A percentile compares a stretch with the other conserved stretches of the same genome.
phyloP scores from a whole-genome alignment of 2,113 vertebrate species.

The Dromaius novaehollandiae region DNA sequence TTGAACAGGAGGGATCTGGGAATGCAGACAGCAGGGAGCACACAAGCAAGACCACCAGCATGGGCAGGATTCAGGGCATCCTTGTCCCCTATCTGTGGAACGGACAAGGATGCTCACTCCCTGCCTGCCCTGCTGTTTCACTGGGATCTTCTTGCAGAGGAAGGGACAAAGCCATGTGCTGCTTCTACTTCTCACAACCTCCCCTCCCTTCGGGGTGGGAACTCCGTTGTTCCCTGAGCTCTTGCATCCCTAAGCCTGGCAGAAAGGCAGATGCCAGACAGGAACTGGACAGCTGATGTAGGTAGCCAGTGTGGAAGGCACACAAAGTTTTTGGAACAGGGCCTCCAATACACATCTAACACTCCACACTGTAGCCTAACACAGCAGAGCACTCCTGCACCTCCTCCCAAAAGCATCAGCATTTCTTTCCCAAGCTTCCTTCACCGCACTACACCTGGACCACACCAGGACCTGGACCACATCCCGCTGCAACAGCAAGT shows the following conservation, averaged over 20 bases:
- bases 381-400: not conserved
- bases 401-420: not conserved
- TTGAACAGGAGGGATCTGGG: not conserved
- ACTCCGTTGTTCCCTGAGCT: not conserved
- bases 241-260: not conserved
- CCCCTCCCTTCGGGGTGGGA: not conserved
- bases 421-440: not conserved
- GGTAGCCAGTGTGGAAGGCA: not conserved
- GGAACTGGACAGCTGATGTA: not conserved
- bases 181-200: not conserved
- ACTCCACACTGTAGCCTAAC: not conserved
- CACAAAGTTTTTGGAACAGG: not conserved
- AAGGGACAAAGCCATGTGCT: not conserved
- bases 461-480: not conserved
- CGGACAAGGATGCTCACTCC: not conserved
- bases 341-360: not conserved
- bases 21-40: not conserved
- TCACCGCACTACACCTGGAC: not conserved
- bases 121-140: not conserved
- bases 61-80: not conserved
- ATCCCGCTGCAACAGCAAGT: not conserved
- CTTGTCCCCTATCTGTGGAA: not conserved
- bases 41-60: not conserved
- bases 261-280: not conserved
- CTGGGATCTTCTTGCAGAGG: not conserved